phyloP scores from a whole-genome alignment of 2,113 vertebrate species.

The Hippopotamus amphibius region DNA sequence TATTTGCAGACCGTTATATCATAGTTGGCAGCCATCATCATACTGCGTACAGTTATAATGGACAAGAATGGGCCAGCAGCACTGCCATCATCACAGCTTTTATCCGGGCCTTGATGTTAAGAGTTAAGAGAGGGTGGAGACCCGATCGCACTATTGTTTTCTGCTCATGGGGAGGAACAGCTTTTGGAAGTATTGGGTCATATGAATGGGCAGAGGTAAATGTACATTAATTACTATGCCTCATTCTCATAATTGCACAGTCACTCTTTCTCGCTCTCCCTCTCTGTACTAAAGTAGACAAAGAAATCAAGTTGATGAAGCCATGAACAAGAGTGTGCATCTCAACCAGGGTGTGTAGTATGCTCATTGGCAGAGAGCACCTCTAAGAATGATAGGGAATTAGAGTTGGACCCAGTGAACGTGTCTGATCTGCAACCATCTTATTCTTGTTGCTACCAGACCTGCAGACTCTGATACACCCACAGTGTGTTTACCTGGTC shows the following conservation, averaged over 20 bases:
- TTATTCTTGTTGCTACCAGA: neutral
- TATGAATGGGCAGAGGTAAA: slow-evolving; percentile 97
- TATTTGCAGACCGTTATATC: slow-evolving; percentile 92
- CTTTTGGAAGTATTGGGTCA: slow-evolving; percentile 93
- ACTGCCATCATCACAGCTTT: slow-evolving; percentile 92
- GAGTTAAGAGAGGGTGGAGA: slow-evolving; percentile 91
- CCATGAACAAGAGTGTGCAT: neutral
- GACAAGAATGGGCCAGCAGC: slow-evolving; percentile 89
- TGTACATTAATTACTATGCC: neutral
- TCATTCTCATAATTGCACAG: neutral
- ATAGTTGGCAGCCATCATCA: slow-evolving; percentile 92
- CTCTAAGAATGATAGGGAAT: neutral
- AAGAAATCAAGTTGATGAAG: neutral
- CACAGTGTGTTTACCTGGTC: neutral
- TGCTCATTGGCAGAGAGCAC: neutral
- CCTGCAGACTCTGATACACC: neutral
- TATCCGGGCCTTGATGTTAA: slow-evolving; percentile 89
- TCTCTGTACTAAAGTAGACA: neutral
- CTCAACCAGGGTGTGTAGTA: neutral
- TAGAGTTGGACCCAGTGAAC: neutral
- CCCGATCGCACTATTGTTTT: slow-evolving; percentile 93
- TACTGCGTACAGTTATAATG: slow-evolving; percentile 74
- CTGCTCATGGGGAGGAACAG: slow-evolving; percentile 94
- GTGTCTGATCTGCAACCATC: neutral
- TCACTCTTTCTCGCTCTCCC: neutral